phyloP scores from a whole-genome alignment of 2,113 vertebrate species.

The Lucifuga dentata region DNA sequence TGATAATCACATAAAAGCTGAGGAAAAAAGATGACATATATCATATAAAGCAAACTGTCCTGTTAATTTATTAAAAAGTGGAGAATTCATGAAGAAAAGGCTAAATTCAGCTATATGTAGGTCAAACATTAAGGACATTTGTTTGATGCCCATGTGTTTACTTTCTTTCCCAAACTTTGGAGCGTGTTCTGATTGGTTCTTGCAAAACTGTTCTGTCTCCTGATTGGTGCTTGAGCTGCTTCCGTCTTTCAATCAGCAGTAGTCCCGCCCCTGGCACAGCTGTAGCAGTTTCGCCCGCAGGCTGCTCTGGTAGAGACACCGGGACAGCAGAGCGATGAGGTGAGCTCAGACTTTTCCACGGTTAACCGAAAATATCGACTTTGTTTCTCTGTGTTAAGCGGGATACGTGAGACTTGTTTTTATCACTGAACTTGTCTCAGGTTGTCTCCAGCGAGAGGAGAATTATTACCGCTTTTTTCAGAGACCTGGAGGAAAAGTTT shows the following conservation, averaged over 20 bases:
- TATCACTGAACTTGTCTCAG: not conserved
- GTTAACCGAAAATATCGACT: not conserved
- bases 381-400: not conserved
- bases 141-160: conserved; percentile 1
- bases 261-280: conserved; percentile 38
- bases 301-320: conserved; percentile 9
- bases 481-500: conserved; percentile 56
- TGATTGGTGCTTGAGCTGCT: conserved; percentile 58
- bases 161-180: not conserved
- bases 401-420: not conserved
- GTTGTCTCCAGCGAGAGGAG: not conserved
- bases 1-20: too few species aligned
- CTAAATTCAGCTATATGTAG: not conserved
- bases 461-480: not conserved
- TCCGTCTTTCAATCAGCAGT: conserved; percentile 25
- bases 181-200: conserved; percentile 58
- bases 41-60: too few species aligned
- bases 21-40: too few species aligned
- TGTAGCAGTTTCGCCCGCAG: conserved; percentile 6
- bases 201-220: not conserved
- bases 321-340: conserved; percentile 5
- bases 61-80: not conserved
- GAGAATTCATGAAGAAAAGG: not conserved
- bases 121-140: conserved; percentile 8
- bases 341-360: not conserved